Evolutionary conservation across 2,113 vertebrate species (phyloP), one percentile per base, ranked within the genome.

Genomic region (Choloepus hoffmanni): DNA sequence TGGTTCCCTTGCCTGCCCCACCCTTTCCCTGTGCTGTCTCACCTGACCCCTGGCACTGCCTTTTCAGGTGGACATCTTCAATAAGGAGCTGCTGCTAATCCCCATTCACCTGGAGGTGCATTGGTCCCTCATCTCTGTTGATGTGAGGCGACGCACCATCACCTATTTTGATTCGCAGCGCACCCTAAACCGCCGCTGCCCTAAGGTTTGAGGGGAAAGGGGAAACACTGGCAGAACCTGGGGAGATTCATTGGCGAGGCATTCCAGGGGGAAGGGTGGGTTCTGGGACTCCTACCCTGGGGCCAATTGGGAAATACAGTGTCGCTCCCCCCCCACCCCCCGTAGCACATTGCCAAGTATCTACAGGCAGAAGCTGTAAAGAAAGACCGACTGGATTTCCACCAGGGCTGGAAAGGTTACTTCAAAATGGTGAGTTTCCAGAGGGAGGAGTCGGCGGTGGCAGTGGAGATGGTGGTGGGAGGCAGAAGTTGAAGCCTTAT

Each of bases 51-150:
- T 28, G 72, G 12, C 33, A 24, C 60, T 89, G 4, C 89, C 8
- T 92, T 65, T 63, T 12, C 96, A 99, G 99, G 99, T 99, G 79
- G 99, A 99, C 97, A 99, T 99, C 98, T 99, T 99, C 95, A 99
- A 99, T 98, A 99, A 99, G 97, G 99, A 99, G 95, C 98, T 99
- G 76, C 96, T 99, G 96, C 97, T 99, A 93, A 99, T 99, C 96
- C 99, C 99, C 55, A 99, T 99, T 96, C 99, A 99, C 97, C 98
- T 99, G 96, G 99, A 99, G 97, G 99, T 99, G 3, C 99, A 99
- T 92, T 99, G 99, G 99, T 99, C 99, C 0, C 98, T 99, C 94
- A 98, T 99, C 90, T 99, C 99, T 3, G 99, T 99, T 5, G 99
- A 99, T 43, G 99, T 99, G 90, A 98, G 98, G 26, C 98, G 88